A percentile compares a stretch with the other conserved stretches of the same genome.
Conservation (phyloP, 2,888 invertebrate genomes). For the Himalopsyche anomala region DNA sequence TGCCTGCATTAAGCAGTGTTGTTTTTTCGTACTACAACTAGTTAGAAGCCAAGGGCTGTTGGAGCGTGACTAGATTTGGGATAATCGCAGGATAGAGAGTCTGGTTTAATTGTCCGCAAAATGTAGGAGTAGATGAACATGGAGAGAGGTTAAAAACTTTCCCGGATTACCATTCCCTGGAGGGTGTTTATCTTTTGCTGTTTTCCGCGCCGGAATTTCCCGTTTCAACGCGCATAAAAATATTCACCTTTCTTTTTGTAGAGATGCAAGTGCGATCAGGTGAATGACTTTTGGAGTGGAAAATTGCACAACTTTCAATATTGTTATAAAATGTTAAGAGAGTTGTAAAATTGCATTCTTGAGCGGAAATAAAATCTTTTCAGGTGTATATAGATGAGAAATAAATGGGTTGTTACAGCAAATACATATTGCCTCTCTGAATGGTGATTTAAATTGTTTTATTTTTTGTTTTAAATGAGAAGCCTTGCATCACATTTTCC, state of each 20-base stretch:
- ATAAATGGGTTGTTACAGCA: too few relatives aligned
- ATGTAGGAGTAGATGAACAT: conserved; percentile 5
- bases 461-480: too few relatives aligned
- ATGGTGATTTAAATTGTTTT: too few relatives aligned
- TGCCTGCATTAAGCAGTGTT: conserved; percentile 16
- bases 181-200: conserved; percentile 42
- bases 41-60: conserved; percentile 6
- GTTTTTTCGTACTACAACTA: conserved; percentile 3
- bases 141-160: conserved; percentile 43
- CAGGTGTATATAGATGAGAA: too few relatives aligned
- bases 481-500: too few relatives aligned
- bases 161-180: conserved; percentile 39
- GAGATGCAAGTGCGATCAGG: not conserved
- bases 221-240: conserved; percentile 19
- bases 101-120: conserved; percentile 43
- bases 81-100: not conserved
- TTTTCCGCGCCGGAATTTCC: conserved; percentile 5
- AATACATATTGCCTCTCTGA: too few relatives aligned
- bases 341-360: too few relatives aligned
- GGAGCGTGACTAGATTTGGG: conserved; percentile 40
- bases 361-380: too few relatives aligned
- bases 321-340: too few relatives aligned
- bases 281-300: not conserved
- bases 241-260: not conserved
- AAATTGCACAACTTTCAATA: conserved; percentile 7